Base-by-base conservation (phyloP, 2,888 invertebrate species). In the Dioctria rufipes region DNA sequence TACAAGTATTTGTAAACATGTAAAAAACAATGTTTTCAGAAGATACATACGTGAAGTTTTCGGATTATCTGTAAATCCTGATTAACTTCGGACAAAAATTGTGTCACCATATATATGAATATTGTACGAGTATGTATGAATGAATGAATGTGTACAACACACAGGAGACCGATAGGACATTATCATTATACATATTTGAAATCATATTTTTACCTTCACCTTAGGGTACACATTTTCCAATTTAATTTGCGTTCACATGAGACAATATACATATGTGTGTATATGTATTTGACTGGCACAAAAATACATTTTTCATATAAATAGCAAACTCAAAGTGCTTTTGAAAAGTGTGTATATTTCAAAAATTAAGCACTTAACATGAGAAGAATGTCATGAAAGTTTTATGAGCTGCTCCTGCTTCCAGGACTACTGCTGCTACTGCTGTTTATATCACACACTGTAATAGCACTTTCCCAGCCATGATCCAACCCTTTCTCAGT, bases 361-460 rank as follows among this genome's bases (percentile, higher is more conserved):
- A 71, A 71, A 71, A 71, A 51, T 71, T 71, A 71, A 71, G 71
- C 54, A 71, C 71, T 71, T 71, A 71, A 71, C 54, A 49, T 71
- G 54, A 5, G 39, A 54, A 69, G 25, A 71, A 71, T 71, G 51
- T 71, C 71, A 54, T 71, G 71, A 71, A 58, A 54, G 51, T 71
- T 71, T 51, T 71, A 71, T 71, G 71, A 58, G 40, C 54, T 37
- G 39, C 54, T 71, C 39, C 25, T 25, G 25, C 25, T 25, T 25
- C 25, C 25, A 25, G 25, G 71, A 25, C 25, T 25, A 25, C 25
- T 25, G 25, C 25, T 25, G 25, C 25, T 25, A 25, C 25, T 25
- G 25, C 25, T 25, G 25, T 25, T 25, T 25, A 25, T 58, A 58
- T 71, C 54, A 13, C 37, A 25, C 25, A 13, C 39, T 6, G 71